Percentiles rank a stretch among this genome's conserved stretches.
phyloP scores from a whole-genome alignment of 2,888 invertebrate genomes.

The Noctua comes region DNA sequence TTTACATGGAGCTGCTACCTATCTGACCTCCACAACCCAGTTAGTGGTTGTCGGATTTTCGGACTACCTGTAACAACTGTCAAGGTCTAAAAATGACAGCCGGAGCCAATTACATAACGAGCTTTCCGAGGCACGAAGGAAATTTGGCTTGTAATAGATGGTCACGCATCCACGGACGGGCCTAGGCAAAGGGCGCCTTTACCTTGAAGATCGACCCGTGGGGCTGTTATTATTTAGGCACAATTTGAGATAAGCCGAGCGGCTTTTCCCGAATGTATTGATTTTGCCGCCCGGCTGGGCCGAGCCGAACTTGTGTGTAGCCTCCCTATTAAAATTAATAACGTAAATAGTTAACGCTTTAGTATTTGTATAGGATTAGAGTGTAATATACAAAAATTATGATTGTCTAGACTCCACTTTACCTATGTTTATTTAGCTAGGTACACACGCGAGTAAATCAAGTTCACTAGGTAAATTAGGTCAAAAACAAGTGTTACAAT shows the following conservation, averaged over 20 bases:
- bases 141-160: no score
- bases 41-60: no score
- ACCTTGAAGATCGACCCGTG: no score
- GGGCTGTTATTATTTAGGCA: neutral
- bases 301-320: neutral
- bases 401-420: neutral
- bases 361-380: neutral
- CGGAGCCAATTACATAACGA: no score
- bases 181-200: no score
- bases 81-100: no score
- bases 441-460: slow-evolving; percentile 8
- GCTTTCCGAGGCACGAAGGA: no score
- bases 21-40: no score
- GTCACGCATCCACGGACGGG: no score
- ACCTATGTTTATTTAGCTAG: slow-evolving; percentile 21
- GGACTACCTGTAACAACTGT: no score
- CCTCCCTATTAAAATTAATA: neutral
- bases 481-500: neutral
- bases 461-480: neutral
- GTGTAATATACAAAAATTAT: neutral
- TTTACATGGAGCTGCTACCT: no score
- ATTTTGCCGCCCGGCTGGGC: neutral
- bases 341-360: neutral
- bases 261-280: neutral
- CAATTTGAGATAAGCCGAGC: neutral